phyloP scores from a whole-genome alignment of 2,797 vertebrate genomes.

The Iguana delicatissima region DNA sequence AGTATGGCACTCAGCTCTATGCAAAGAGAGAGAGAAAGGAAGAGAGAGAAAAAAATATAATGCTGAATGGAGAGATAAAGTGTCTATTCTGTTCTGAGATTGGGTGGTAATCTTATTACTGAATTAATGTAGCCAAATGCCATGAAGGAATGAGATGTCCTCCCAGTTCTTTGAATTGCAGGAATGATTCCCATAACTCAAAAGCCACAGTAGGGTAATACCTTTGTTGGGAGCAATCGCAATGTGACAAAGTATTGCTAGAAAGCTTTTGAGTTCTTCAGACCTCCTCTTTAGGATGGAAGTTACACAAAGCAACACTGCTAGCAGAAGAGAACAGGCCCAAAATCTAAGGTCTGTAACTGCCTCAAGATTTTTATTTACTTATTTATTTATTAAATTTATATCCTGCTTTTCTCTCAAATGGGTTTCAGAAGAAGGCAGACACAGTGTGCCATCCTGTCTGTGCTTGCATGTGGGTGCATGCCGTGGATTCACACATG shows the following conservation, averaged over 20 bases:
- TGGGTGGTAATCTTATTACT: conserved; percentile 25
- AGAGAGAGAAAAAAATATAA: neutral
- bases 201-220: neutral
- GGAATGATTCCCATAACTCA: neutral
- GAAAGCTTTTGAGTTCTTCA: neutral
- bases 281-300: neutral
- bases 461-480: no score
- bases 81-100: neutral
- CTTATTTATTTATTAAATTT: no score
- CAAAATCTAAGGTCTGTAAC: neutral
- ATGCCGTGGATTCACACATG: no score
- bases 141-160: neutral
- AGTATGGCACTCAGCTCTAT: neutral
- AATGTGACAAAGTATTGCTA: neutral
- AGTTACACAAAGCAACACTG: neutral
- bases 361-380: no score
- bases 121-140: conserved; percentile 24
- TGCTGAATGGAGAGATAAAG: conserved; percentile 19
- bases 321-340: neutral
- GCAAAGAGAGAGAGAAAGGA: neutral
- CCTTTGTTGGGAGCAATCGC: neutral
- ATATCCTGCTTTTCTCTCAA: no score
- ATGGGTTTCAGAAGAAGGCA: no score
- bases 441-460: no score
- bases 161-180: neutral